Evolutionary conservation across 2,797 vertebrate genomes (phyloP), one percentile per base, ranked within the genome.

Genomic region (Pipistrellus pygmaeus): DNA sequence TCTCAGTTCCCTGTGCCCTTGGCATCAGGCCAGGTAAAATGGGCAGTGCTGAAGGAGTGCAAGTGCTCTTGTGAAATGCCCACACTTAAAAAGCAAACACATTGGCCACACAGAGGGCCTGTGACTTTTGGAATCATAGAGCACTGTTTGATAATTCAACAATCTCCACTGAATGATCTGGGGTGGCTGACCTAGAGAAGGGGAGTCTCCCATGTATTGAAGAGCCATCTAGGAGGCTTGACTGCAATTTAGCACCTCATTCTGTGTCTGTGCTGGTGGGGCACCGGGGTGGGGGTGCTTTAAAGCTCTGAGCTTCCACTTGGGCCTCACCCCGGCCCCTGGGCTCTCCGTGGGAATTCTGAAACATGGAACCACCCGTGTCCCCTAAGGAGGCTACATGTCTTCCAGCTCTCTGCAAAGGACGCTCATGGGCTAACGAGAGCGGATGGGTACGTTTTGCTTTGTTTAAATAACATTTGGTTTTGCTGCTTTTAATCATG

Each of bases 401-500:
- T 35, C 62, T 91, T 44, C 71, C 14, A 62, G 88, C 51, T 80
- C n/a, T 38, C 81, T 48, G n/a, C 55, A 71, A 48, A 95, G 85
- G 62, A 83, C 72, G 93, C 60, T 12, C 5, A 5, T 9, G 18
- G 64, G 57, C n/a, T 64, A 35, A 68, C 66, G 93, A 81, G 95
- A 68, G 91, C 13, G 64, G 53, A 91, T 51, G 82, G 85, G 35
- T 94, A 76, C 0, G 18, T 95, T 96, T 77, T 51, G 84, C 95
- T 96, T 96, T 97, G 97, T 98, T 98, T 98, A 98, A 98, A 98
- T 85, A 97, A 69, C 89, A 27, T 95, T 97, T 88, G 97, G 84
- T 96, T 97, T 96, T 55, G 57, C 96, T 96, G 94, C 2, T 0
- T 95, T 96, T 97, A 97, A 98, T 98, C 97, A 94, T n/a, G 11